These are phyloP conservation scores for Melieria omissa DNA, from an alignment of 2,888 invertebrate genomes.

Conservation along the genomic window DNA sequence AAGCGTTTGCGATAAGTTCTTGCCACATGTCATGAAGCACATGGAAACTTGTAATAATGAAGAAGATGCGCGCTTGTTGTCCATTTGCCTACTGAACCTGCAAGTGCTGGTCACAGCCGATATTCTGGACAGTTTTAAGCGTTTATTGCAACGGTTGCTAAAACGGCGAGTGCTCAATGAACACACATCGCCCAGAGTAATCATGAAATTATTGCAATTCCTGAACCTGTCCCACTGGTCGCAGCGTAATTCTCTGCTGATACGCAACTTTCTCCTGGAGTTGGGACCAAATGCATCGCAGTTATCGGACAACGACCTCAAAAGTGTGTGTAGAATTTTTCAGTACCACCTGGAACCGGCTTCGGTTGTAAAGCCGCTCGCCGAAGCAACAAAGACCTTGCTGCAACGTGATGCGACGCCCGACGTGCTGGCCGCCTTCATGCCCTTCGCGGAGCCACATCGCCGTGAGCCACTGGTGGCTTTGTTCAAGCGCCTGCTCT, in stretches of 20 bases:
- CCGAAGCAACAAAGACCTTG: constrained; percentile 63
- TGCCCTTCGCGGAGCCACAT: constrained; percentile 67
- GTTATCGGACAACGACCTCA: constrained; percentile 65
- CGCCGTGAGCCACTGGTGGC: constrained; percentile 65
- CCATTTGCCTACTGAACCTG: constrained; percentile 67
- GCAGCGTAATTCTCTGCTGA: constrained; percentile 58
- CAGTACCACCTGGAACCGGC: constrained; percentile 70
- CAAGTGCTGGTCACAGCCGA: constrained; percentile 63
- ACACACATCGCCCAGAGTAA: constrained; percentile 49
- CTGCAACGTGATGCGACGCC: constrained; percentile 60
- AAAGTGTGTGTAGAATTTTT: constrained; percentile 66
- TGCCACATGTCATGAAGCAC: constrained; percentile 63
- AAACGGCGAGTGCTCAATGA: constrained; percentile 48
- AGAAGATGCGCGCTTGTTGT: constrained; percentile 67
- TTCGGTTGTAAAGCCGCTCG: constrained; percentile 64
- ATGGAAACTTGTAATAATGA: constrained; percentile 58
- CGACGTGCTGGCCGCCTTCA: constrained; percentile 66
- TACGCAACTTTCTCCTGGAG: constrained; percentile 62
- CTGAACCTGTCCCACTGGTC: constrained; percentile 69
- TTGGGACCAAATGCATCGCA: constrained; percentile 61
- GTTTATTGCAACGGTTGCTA: constrained; percentile 61
- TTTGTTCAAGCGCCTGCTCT: constrained; percentile 58
- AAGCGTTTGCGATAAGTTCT: constrained; percentile 61
- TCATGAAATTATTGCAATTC: constrained; percentile 63
- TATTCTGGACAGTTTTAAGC: constrained; percentile 62